Base-by-base conservation (phyloP, 2,888 invertebrate genomes). In the Ectemnius continuus region DNA sequence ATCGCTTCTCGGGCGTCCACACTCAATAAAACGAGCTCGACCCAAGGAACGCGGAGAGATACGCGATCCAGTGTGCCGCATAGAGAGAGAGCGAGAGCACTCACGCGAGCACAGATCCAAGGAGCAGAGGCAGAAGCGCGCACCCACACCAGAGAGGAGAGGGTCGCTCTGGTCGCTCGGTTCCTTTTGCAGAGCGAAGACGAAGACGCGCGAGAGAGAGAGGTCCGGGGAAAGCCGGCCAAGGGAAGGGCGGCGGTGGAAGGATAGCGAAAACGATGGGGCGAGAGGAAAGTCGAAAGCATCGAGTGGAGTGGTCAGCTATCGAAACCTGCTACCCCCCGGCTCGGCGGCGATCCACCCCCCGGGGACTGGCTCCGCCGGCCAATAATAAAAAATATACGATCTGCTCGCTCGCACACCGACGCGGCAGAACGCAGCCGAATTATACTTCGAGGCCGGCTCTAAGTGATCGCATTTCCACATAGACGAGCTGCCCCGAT, bases 391-490 rank as follows among this genome's bases (percentile, higher is more conserved):
- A 90, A 90, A 89, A 89, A 90, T 88, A 89, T 90, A 89, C 86
- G 87, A 88, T 85, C 84, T 80, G 81, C 81, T 80, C 76, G 78
- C 80, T 76, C 83, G 71, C 75, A 73, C 78, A 74, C 75, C 65
- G 79, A 81, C 73, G 66, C 65, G 66, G 76, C 78, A 74, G 78
- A 82, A 81, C 82, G 80, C 80, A 66, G 81, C 79, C 83, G 87
- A 89, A 90, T 89, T 89, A 89, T 89, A 89, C 89, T 78, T 87
- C 88, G 88, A 88, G 87, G 87, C 86, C 86, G 88, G 84, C 86
- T 89, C 89, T 90, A 90, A 90, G 90, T 88, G 90, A 90, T 90
- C 90, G 88, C 88, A 90, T 90, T 90, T 90, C 88, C 90, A 90
- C 90, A 90, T 90, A 90, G 89, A 90, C 90, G 90, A 90, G 90